Evolutionary conservation across 2,797 vertebrate genomes (phyloP), one percentile per base, ranked within the genome.

Genomic region (Spondyliosoma cantharus): DNA sequence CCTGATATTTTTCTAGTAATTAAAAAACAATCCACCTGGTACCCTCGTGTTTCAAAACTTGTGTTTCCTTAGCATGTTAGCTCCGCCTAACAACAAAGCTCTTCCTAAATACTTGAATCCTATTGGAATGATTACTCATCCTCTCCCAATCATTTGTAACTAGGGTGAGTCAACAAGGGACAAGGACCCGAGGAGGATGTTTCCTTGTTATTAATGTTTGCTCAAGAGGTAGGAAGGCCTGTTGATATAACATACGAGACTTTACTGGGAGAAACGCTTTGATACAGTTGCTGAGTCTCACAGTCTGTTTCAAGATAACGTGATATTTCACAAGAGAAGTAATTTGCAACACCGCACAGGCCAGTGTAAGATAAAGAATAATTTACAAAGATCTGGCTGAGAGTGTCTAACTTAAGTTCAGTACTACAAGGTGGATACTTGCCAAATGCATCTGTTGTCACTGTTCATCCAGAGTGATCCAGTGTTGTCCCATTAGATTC

Each of bases 111-210:
- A 50, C 50, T 74, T 32, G 48, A 85, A 76, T 82, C 56, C 67
- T 61, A 29, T 73, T 60, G 57, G 48, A 85, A 61, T 74, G 32
- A 78, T 91, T 83, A 90, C 72, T 92, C 89, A 89, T 77, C 64
- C 53, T 73, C 64, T 82, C 54, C 50, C 59, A 74, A 67, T 83
- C 71, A 73, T 29, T 37, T 87, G 80, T 83, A 57, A 74, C 86
- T 74, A 71, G 22, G 67, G 78, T 87, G 89, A 92, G 84, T 94
- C 92, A 90, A 78, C 91, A 89, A 74, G 84, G 80, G 83, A 87
- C 46, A 75, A 82, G 88, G 86, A 89, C 71, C 61, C 57, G 15
- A 85, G 56, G 63, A 89, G 84, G 87, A 92, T 88, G 70, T 90
- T 73, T 29, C 59, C 45, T 65, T 82, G 50, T 46, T 53, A 11